Evolutionary conservation across 2,797 vertebrate species (phyloP).

Genomic region (Emydoidea blandingii): DNA sequence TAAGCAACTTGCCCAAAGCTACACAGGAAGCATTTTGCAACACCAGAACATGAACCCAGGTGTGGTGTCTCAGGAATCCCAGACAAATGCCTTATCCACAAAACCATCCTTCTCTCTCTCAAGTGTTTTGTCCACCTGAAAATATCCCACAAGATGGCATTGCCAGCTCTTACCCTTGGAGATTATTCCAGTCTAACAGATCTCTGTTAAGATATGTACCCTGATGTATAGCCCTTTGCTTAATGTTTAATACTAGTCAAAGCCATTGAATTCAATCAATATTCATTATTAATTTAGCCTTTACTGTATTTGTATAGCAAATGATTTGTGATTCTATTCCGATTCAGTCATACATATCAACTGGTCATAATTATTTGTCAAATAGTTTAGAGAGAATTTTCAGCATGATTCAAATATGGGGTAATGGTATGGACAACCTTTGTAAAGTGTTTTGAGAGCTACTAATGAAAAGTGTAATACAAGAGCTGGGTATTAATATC

Average conservation of each 20-base stretch:
- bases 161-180: not conserved
- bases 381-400: not conserved
- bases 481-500: not conserved
- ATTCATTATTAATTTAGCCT: not conserved
- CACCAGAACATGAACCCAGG: not conserved
- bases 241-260: not conserved
- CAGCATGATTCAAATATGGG: not conserved
- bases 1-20: not conserved
- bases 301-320: not conserved
- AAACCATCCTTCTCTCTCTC: not conserved
- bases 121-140: not conserved
- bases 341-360: not conserved
- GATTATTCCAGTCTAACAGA: not conserved
- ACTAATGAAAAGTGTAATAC: not conserved
- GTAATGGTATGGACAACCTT: not conserved
- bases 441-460: not conserved
- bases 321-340: not conserved
- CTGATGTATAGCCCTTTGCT: not conserved
- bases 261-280: not conserved
- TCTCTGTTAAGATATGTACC: conserved; percentile 14
- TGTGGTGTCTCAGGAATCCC: not conserved
- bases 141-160: not conserved
- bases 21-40: not conserved
- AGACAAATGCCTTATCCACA: not conserved
- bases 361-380: not conserved